Evolutionary conservation across 2,113 vertebrate genomes (phyloP), one percentile per base, ranked within the genome.

Genomic region (Carollia perspicillata): DNA sequence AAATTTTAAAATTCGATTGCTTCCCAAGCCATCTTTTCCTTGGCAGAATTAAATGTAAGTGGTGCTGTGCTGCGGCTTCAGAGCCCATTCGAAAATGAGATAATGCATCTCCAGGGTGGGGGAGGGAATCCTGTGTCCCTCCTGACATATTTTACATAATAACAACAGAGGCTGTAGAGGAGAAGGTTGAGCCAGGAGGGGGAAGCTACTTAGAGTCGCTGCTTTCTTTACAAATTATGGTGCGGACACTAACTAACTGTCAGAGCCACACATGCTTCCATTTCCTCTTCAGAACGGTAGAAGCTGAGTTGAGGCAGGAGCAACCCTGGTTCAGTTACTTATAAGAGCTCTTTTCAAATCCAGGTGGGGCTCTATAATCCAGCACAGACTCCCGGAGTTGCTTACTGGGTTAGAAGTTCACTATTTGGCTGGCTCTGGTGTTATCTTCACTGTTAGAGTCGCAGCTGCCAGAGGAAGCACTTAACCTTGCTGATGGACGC

Each of bases 41-140:
- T 81, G 89, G 51, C 80, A 89, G 92, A 47, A 37, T 55, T 66
- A 79, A 93, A 69, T 35, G 37, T 44, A n/a, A 47, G 11, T 72
- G 47, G 37, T 51, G n/a, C 8, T 49, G 72, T 66, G n/a, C 81
- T 72, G 26, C 30, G 44, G 35, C 37, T 75, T 79, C 44, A 35
- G 55, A 84, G 69, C 42, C 60, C 47, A 51, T 87, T 93, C 66
- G 66, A 91, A 94, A 90, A 87, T 81, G 69, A 93, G 55, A 69
- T 84, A 37, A 72, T 58, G 30, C 6, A 8, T 53, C 85, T 95
- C 55, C 44, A 14, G 14, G 49, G 49, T 12, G 2, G 55, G 77
- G 94, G 77, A 58, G 40, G 84, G n/a, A 42, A 16, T 65, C 44
- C 37, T 89, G 72, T 35, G 28, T 93, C 37, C 77, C 23, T 68